A percentile compares a stretch with the other conserved stretches of the same genome.
These are phyloP conservation scores for Mustelus asterias DNA, from an alignment of 2,113 vertebrate species.

Conservation along the genomic window DNA sequence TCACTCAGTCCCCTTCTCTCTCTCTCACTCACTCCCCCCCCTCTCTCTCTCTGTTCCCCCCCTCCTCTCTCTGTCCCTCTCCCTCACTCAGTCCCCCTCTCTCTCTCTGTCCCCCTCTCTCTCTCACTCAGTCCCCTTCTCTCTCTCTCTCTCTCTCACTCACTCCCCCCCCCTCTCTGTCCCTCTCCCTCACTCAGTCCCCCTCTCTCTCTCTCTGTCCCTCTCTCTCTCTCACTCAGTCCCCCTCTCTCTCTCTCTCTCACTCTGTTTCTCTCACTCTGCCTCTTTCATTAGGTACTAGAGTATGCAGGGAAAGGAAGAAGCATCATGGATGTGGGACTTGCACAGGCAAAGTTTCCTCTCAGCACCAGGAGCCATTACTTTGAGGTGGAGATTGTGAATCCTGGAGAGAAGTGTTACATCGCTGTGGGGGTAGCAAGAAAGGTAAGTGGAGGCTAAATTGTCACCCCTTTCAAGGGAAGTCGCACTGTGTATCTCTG, in stretches of 20 bases:
- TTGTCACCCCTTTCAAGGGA: neutral
- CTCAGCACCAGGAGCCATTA: slow-evolving; percentile 82
- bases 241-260: neutral
- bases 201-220: neutral
- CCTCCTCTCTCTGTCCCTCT: too few relatives aligned
- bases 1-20: too few relatives aligned
- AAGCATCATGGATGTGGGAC: slow-evolving; percentile 82
- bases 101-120: too few relatives aligned
- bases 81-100: too few relatives aligned
- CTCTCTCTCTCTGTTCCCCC: too few relatives aligned
- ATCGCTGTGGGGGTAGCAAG: slow-evolving; percentile 81
- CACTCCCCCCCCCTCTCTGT: neutral
- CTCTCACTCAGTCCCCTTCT: neutral
- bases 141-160: neutral
- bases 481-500: neutral
- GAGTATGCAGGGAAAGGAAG: slow-evolving; percentile 83
- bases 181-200: neutral
- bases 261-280: neutral
- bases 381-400: slow-evolving; percentile 83
- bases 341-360: slow-evolving; percentile 75
- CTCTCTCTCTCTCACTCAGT: neutral
- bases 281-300: slow-evolving; percentile 48
- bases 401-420: slow-evolving; percentile 84
- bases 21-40: too few relatives aligned
- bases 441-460: slow-evolving; percentile 58